A percentile compares a stretch with the other conserved stretches of the same genome.
phyloP scores from a whole-genome alignment of 2,888 invertebrate genomes.

The Aporophyla lueneburgensis region DNA sequence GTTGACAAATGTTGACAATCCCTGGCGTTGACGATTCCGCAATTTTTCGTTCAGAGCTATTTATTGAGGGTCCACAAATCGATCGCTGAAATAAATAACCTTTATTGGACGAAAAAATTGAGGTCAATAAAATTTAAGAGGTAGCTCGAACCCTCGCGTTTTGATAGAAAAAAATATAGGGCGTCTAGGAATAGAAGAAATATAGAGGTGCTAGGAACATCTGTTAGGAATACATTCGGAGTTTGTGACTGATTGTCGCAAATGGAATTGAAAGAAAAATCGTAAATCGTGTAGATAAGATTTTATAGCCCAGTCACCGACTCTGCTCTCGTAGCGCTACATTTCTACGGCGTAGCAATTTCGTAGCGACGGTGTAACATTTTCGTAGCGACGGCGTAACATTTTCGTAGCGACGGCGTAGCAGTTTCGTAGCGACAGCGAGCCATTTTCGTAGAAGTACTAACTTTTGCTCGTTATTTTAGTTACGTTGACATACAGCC shows the following conservation, averaged over 20 bases:
- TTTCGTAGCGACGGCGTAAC: constrained; percentile 34
- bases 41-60: constrained; percentile 46
- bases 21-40: constrained; percentile 47
- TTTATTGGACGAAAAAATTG: constrained; percentile 45
- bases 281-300: constrained; percentile 51
- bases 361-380: constrained; percentile 24
- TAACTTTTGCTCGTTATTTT: constrained; percentile 24
- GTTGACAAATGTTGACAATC: constrained; percentile 67
- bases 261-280: constrained; percentile 51
- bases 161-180: constrained; percentile 20
- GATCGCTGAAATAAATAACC: constrained; percentile 46
- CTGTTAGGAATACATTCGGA: constrained; percentile 24
- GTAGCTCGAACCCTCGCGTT: background rate
- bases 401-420: constrained; percentile 16
- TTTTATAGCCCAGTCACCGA: constrained; percentile 38
- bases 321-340: constrained; percentile 36
- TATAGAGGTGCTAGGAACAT: constrained; percentile 37
- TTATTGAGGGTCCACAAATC: constrained; percentile 33
- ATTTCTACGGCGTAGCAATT: constrained; percentile 43
- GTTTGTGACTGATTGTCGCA: constrained; percentile 44
- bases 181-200: constrained; percentile 23
- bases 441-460: constrained; percentile 24
- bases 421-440: constrained; percentile 22
- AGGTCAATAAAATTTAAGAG: constrained; percentile 23
- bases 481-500: constrained; percentile 1